These are phyloP conservation scores for Pogonognathellus flavescens DNA, from an alignment of 1,140 invertebrate species.

Conservation along the genomic window DNA sequence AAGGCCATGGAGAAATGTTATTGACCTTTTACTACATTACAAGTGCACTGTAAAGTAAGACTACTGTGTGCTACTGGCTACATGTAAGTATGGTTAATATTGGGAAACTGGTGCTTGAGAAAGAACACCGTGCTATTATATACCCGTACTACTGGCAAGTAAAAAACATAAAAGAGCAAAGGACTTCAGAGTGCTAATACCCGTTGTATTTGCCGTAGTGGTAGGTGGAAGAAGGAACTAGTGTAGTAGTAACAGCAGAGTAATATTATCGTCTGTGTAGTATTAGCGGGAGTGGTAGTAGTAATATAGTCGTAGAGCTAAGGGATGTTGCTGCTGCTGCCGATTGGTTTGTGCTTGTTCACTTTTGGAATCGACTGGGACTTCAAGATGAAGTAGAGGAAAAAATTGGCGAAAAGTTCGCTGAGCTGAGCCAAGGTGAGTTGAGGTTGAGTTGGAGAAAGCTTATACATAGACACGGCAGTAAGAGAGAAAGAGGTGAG, in stretches of 20 bases:
- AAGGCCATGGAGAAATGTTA: no score
- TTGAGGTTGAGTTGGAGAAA: neutral
- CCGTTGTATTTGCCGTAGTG: neutral
- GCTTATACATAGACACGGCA: neutral
- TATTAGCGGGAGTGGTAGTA: neutral
- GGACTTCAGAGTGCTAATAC: no score
- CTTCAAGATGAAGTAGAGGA: neutral
- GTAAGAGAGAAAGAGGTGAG: neutral
- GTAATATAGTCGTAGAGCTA: neutral
- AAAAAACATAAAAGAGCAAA: neutral
- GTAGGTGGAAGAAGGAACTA: neutral
- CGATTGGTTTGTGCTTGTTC: conserved; percentile 26
- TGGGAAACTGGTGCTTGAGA: no score
- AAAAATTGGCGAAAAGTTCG: conserved; percentile 16
- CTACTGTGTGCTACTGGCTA: no score
- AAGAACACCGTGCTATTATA: no score
- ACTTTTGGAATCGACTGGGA: conserved; percentile 18
- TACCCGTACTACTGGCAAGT: neutral
- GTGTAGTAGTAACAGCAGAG: neutral
- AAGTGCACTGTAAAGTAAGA: no score
- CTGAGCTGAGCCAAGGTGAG: conserved; percentile 9
- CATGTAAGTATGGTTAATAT: no score
- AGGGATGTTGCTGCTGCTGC: neutral
- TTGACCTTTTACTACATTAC: no score
- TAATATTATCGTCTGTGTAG: neutral